A percentile compares a stretch with the other conserved stretches of the same genome.
These are phyloP conservation scores for Drosophila truncata DNA, from an alignment of 1,140 invertebrate genomes.

Conservation along the genomic window DNA sequence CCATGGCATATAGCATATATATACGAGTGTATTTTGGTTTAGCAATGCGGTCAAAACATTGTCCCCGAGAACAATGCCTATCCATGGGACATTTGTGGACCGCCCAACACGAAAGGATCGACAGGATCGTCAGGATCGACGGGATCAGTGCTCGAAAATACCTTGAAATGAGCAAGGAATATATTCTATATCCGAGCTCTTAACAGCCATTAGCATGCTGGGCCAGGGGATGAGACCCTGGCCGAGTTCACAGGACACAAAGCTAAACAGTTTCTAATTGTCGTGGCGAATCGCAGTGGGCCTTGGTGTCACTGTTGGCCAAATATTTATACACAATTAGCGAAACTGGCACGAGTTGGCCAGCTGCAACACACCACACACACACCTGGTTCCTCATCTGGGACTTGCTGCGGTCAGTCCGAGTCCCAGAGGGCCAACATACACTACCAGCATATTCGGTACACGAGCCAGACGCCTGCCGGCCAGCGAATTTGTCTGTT, in stretches of 20 bases:
- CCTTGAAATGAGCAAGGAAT: slow-evolving; percentile 80
- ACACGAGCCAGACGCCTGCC: slow-evolving; percentile 67
- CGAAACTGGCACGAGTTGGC: slow-evolving; percentile 72
- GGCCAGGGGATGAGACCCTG: slow-evolving; percentile 31
- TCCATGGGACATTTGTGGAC: slow-evolving; percentile 46
- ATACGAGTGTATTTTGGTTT: slow-evolving; percentile 63
- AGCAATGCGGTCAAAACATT: slow-evolving; percentile 83
- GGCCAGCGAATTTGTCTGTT: slow-evolving; percentile 4
- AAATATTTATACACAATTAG: slow-evolving; percentile 83
- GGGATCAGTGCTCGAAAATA: slow-evolving; percentile 48
- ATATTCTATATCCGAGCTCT: slow-evolving; percentile 47
- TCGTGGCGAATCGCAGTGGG: slow-evolving; percentile 33
- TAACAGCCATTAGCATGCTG: slow-evolving; percentile 82
- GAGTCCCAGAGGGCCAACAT: slow-evolving; percentile 1
- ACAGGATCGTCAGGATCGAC: neutral
- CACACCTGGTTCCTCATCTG: slow-evolving; percentile 39
- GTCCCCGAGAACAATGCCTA: slow-evolving; percentile 71
- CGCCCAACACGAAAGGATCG: slow-evolving; percentile 56
- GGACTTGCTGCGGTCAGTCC: slow-evolving; percentile 55
- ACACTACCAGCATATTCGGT: slow-evolving; percentile 56
- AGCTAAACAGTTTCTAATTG: slow-evolving; percentile 80
- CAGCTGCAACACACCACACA: slow-evolving; percentile 37
- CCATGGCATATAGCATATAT: slow-evolving; percentile 11
- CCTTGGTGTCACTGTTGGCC: slow-evolving; percentile 42
- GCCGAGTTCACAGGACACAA: slow-evolving; percentile 36